A percentile compares a stretch with the other conserved stretches of the same genome.
phyloP scores from a whole-genome alignment of 2,797 vertebrate genomes.

The Schizothorax lantsangensis region DNA sequence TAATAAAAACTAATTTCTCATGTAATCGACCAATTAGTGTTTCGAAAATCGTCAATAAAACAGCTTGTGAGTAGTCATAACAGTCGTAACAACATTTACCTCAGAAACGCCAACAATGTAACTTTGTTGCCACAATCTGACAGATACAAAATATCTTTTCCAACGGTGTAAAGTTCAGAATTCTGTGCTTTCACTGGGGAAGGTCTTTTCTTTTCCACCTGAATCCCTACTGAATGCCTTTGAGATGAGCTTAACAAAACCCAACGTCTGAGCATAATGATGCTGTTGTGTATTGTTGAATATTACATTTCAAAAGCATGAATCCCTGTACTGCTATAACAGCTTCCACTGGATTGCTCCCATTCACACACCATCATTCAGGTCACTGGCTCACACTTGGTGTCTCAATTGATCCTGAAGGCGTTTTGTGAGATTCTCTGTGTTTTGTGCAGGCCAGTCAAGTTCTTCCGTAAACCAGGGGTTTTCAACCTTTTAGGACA shows the following conservation, averaged over 20 bases:
- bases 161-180: no score
- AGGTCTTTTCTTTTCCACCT: background rate
- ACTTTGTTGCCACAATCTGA: no score
- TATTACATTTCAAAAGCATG: background rate
- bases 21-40: no score
- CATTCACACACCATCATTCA: background rate
- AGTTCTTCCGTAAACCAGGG: background rate
- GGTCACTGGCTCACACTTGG: background rate
- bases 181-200: background rate
- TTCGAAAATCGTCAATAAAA: no score
- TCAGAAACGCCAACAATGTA: no score
- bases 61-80: no score
- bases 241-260: background rate
- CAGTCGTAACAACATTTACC: no score
- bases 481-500: no score
- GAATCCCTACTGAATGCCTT: background rate
- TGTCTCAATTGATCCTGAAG: background rate
- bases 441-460: background rate
- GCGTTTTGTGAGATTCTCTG: background rate
- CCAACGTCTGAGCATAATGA: no score
- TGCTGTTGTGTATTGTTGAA: no score
- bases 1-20: no score
- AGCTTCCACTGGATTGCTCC: background rate
- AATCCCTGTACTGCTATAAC: background rate
- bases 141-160: no score